Evolutionary conservation across 2,797 vertebrate species (phyloP), one percentile per base, ranked within the genome.

Genomic region (Urosaurus nigricauda): DNA sequence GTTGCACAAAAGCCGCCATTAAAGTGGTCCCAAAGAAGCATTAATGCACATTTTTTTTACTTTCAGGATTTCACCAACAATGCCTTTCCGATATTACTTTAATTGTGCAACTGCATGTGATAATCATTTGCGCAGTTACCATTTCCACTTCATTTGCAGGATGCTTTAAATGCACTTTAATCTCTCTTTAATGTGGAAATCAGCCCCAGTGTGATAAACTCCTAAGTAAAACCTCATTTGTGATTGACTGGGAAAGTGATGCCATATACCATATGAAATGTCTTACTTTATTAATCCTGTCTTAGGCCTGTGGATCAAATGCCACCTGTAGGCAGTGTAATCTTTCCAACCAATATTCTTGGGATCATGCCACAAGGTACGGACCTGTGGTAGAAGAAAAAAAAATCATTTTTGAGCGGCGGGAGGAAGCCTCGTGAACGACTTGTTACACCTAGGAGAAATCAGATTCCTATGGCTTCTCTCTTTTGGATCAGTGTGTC

Each of bases 261-360:
- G 53, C 35, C 35, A 56, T 87, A 79, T 63, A 19, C 60, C 79
- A 91, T 37, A 60, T 90, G 29, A 88, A 91, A 92, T 21, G 84
- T 85, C 94, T 96, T 97, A 99, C 99, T 98, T 98, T 95, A 99
- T 99, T 93, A 98, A 98, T 84, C 99, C 99, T 0, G 98, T 99
- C 96, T 98, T 99, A 47, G 99, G 99, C 92, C 98, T 98, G 91
- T 99, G 99, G 93, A 98, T 98, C 89, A 99, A 98, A 93, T 99
- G 99, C 99, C 99, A 99, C 97, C 99, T 97, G 95, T 99, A 99
- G 65, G 99, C 99, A 0, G 99, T 99, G 93, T 99, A 99, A 96
- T 99, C 99, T 92, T 99, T 99, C 99, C 99, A 99, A 60, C 99
- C 99, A 29, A 99, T 97, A 91, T 99, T 99, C 95, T 98, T 99